Base-by-base conservation (phyloP, 2,888 invertebrate species). In the Flabesymbios commensalis region DNA sequence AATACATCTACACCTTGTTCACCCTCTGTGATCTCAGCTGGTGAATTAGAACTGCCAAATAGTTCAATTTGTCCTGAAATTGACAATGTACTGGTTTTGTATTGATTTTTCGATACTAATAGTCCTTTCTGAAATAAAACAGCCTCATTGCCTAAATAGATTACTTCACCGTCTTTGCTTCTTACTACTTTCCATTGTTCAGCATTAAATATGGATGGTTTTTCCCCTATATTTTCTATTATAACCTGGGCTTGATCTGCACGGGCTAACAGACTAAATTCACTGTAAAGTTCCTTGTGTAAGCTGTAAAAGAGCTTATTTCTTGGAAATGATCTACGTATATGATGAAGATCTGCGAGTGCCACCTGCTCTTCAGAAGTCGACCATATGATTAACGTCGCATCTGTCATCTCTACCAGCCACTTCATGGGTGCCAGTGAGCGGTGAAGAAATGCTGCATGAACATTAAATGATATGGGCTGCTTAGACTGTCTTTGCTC, bases 391-490 rank as follows among this genome's bases (percentile, higher is more conserved):
- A 43, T 42, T n/a, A 57, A n/a, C 5, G 49, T 53, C 2, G 51
- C 56, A 7, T 51, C 61, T 3, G 61, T 61, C 61, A 61, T 61
- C 47, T 61, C 61, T 41, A 57, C 51, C 32, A 61, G 32, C 61
- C 61, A 61, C 42, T 56, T 56, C 28, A 61, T 22, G 28, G 48
- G 61, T 2, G 49, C 24, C 24, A 61, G n/a, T 1, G 56, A 57
- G 24, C 41, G 5, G 17, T 33, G 17, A 1, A 45, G 28, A 29
- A 43, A 52, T 4, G 26, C 42, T 5, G 75, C 70, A 19, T 76
- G 59, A 1, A 75, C 75, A 47, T 75, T 67, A 56, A 75, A 78
- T 0, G 75, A 73, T 4, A 79, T 57, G 3, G 75, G 73, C 51
- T 74, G 75, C 28, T 75, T 71, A 41, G 74, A 53, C 2, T 72